These are phyloP conservation scores for Oasisia sp. DNA, from an alignment of 2,888 invertebrate species.

Conservation along the genomic window DNA sequence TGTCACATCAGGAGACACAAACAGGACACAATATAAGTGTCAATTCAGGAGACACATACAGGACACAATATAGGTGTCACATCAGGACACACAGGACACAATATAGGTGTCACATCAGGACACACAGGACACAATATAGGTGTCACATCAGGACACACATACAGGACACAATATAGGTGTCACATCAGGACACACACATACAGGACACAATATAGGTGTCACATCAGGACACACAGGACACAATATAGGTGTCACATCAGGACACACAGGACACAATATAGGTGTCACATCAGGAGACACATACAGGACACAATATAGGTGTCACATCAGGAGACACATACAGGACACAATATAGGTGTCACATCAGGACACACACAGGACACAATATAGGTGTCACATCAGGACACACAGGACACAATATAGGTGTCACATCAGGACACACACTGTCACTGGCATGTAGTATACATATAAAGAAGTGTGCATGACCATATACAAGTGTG, in stretches of 20 bases:
- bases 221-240: not conserved
- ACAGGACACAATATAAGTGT: not conserved
- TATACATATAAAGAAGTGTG: too few relatives aligned
- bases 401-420: not conserved
- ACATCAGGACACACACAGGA: too few relatives aligned
- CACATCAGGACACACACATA: too few relatives aligned
- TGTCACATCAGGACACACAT: too few relatives aligned
- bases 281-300: too few relatives aligned
- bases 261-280: not conserved
- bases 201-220: not conserved
- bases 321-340: too few relatives aligned
- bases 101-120: not conserved
- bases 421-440: not conserved
- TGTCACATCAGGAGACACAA: too few relatives aligned
- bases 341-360: not conserved
- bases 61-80: not conserved
- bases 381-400: not conserved
- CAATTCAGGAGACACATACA: too few relatives aligned
- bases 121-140: not conserved
- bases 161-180: not conserved
- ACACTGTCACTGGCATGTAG: too few relatives aligned
- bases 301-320: not conserved
- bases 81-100: not conserved
- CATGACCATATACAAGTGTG: too few relatives aligned
- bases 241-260: not conserved